Evolutionary conservation across 2,888 invertebrate species (phyloP).

Genomic region (Cryptus armator): DNA sequence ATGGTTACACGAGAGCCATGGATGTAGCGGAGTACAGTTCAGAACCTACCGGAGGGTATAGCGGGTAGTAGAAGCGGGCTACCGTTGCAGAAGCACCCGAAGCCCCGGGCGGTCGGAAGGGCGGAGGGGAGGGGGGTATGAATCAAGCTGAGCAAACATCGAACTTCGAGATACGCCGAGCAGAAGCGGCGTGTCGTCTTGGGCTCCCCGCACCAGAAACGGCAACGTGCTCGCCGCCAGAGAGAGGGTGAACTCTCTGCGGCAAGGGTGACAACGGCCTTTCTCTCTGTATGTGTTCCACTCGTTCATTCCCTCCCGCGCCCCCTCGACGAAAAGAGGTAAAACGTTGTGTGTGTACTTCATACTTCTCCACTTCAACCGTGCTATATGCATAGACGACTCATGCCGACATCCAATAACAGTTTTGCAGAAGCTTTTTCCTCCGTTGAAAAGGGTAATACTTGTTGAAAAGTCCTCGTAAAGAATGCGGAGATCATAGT

Average conservation of each 20-base stretch:
- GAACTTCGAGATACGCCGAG: slow-evolving; percentile 83
- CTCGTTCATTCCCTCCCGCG: not conserved
- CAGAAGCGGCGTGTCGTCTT: slow-evolving; percentile 74
- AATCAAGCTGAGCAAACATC: slow-evolving; percentile 85
- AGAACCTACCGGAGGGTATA: slow-evolving; percentile 57
- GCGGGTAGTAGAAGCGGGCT: slow-evolving; percentile 72
- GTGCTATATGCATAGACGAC: too few species aligned
- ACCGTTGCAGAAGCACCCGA: slow-evolving; percentile 44
- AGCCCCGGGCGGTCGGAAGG: slow-evolving; percentile 53
- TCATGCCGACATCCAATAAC: slow-evolving; percentile 10
- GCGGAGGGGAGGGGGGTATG: slow-evolving; percentile 77
- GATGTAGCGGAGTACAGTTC: slow-evolving; percentile 49
- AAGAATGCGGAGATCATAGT: not conserved
- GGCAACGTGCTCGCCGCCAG: slow-evolving; percentile 71
- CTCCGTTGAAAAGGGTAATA: not conserved
- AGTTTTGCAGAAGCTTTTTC: not conserved
- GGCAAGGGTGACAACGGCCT: slow-evolving; percentile 43
- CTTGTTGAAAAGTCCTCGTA: not conserved
- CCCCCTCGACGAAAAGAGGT: slow-evolving; percentile 22
- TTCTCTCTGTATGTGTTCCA: slow-evolving; percentile 24
- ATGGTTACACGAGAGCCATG: slow-evolving; percentile 41
- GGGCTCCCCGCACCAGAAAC: slow-evolving; percentile 67
- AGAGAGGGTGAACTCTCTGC: slow-evolving; percentile 66
- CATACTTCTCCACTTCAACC: slow-evolving; percentile 10
- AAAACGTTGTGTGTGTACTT: slow-evolving; percentile 38